Evolutionary conservation across 2,888 invertebrate genomes (phyloP), one percentile per base, ranked within the genome.

Genomic region (Agonopterix heracliana): DNA sequence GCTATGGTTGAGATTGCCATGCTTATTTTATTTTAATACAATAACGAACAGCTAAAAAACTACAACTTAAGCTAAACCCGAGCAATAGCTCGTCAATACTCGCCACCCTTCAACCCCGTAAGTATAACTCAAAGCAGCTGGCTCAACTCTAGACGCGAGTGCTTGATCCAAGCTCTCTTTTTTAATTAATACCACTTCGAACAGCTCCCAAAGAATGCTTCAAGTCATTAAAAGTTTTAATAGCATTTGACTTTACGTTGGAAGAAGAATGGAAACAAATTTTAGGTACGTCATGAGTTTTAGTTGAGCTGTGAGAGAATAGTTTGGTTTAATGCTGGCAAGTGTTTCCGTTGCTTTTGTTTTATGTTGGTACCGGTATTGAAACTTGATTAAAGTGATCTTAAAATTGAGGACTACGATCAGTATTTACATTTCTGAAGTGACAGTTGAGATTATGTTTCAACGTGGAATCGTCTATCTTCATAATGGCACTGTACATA

Each of bases 141-240:
- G 48, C 26, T 53, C 50, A 34, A 44, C 44, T 45, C 48, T 9
- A 44, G 34, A 41, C 35, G 9, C 44, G 26, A 44, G 48, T 9
- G 44, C 42, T 38, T 48, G 83, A 84, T 83, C 78, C 77, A 55
- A 63, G 70, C 77, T 78, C 76, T 77, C 80, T 78, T 86, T 78
- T 86, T 87, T 86, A 87, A 87, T 87, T 86, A 87, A 87, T 86
- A 87, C 86, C 76, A 80, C 82, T 85, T 85, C 79, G 83, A 85
- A 83, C 82, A 74, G 74, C 68, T 69, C 77, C 71, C 70, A 81
- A 85, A 87, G 86, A 85, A 87, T 86, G 81, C 86, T 81, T 68
- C 78, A 82, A 83, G 83, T 83, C 85, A 85, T 87, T 87, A 85
- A 85, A 87, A 87, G 67, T 87, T 87, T 86, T 86, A 87, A 87